Base-by-base conservation (phyloP, 2,797 vertebrate genomes). In the Telmatherina bonti region DNA sequence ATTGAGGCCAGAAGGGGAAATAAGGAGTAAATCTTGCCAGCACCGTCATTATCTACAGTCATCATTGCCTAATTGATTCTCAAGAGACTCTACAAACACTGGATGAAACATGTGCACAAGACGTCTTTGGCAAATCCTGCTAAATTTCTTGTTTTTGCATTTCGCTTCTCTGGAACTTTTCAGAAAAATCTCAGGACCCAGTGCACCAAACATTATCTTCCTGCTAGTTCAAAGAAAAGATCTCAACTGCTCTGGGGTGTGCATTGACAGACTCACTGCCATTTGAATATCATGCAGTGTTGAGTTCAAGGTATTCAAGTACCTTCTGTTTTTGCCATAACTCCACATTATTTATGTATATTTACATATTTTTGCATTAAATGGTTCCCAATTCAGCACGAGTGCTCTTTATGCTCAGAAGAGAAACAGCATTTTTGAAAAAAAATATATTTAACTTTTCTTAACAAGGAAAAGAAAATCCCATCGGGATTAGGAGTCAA, bases 271-370 rank as follows among this genome's bases (percentile, higher is more conserved):
- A 71, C 47, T 74, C 70, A 69, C 74, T 76, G 62, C 66, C 79
- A 84, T 85, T 81, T 79, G 31, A 83, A 84, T 80, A 45, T 54
- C n/a, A n/a, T n/a, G n/a, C n/a, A 73, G 87, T 72, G 52, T 76
- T 56, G 3, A 75, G 33, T 66, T 78, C 13, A 72, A 62, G 64
- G 61, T 68, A 26, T 73, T 65, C 29, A 67, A 70, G 57, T 67
- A 74, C 53, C 45, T 7, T 47, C 7, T 79, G 45, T 86, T 79
- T 76, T 69, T 52, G 31, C 73, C 68, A 69, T 75, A 73, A 85
- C 85, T 84, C 86, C 74, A 85, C 61, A 73, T 73, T n/a, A 91
- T 93, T 90, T 74, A 67, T 87, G 90, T 90, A 89, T 84, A 86
- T 91, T 85, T 86, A 69, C 87, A 88, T 86, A 70, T 77, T 84